phyloP scores from a whole-genome alignment of 2,797 vertebrate species.

The Galago senegalensis region DNA sequence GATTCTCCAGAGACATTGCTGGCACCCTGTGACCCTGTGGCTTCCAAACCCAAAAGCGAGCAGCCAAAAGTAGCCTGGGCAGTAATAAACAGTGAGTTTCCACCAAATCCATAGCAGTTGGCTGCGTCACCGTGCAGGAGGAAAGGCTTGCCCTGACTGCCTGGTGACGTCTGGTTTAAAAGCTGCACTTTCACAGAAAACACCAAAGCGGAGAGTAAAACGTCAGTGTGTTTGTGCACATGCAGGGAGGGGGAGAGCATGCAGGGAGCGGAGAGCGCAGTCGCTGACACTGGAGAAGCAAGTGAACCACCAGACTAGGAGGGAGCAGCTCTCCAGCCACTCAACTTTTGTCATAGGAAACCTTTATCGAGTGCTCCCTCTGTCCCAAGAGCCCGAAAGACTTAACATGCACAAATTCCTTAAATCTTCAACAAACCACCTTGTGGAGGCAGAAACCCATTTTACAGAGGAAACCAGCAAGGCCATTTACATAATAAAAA shows the following conservation, averaged over 20 bases:
- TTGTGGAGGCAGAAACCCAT: neutral
- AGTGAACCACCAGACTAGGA: neutral
- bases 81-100: neutral
- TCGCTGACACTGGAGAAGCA: neutral
- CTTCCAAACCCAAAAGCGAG: neutral
- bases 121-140: neutral
- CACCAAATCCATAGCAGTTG: neutral
- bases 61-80: neutral
- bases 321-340: neutral
- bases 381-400: neutral
- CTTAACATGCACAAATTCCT: neutral
- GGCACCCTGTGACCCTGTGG: neutral
- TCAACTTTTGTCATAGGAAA: accelerated
- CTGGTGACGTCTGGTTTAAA: neutral
- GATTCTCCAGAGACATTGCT: neutral
- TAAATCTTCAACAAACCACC: neutral
- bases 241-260: neutral
- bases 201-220: neutral
- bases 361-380: neutral
- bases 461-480: neutral
- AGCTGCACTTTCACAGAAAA: neutral
- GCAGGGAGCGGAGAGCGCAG: neutral
- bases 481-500: neutral
- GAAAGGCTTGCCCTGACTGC: neutral
- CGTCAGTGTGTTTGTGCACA: neutral